These are phyloP conservation scores for Epizoanthus fatuus DNA, from an alignment of 92 coral and sea anemone species.

Conservation along the genomic window DNA sequence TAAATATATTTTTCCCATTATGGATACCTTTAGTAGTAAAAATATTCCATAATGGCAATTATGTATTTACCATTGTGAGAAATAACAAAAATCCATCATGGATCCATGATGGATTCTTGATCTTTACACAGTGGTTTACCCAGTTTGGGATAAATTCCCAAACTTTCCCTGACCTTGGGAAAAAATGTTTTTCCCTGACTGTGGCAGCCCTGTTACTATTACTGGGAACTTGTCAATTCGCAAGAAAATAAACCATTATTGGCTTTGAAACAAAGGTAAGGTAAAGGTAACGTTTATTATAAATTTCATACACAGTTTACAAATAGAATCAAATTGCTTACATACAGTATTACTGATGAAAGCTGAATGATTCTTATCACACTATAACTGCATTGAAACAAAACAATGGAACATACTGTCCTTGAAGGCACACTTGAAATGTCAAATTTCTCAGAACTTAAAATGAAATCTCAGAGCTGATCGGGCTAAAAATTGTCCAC, in stretches of 20 bases:
- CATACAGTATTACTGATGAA: neutral
- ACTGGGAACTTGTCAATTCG: conserved; percentile 36
- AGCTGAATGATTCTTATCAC: conserved; percentile 12
- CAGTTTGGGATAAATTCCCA: neutral
- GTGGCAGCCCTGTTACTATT: conserved; percentile 3
- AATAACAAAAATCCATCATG: neutral
- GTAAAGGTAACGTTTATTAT: neutral
- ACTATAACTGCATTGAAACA: neutral
- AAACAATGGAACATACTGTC: conserved; percentile 33
- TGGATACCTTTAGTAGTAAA: neutral
- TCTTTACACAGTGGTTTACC: no score
- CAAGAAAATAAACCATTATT: conserved; percentile 19
- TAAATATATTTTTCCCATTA: conserved; percentile 16
- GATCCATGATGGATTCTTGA: conserved; percentile 11
- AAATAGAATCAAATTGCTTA: conserved; percentile 21
- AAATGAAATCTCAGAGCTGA: neutral
- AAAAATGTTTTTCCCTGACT: neutral
- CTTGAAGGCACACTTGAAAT: conserved; percentile 42
- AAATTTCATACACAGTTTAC: conserved; percentile 17
- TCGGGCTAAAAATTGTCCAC: conserved; percentile 1
- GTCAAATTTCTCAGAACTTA: no score
- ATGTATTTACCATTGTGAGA: conserved; percentile 8
- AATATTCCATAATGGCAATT: neutral
- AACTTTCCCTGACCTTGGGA: neutral
- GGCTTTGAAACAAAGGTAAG: conserved; percentile 8